A percentile compares a stretch with the other conserved stretches of the same genome.
phyloP scores from a whole-genome alignment of 2,113 vertebrate genomes.

The Pelusios castaneus region DNA sequence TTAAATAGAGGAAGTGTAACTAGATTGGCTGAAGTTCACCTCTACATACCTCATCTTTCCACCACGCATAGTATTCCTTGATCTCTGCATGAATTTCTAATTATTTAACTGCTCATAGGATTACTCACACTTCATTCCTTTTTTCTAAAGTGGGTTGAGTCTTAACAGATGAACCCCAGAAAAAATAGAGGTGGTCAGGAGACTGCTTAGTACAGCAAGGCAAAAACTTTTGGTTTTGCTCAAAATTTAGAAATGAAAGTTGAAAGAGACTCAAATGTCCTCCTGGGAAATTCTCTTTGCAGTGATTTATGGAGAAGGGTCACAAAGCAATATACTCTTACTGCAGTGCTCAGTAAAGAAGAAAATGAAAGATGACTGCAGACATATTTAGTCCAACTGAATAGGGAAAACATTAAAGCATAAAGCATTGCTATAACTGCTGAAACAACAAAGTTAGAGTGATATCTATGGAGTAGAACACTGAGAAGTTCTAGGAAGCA shows the following conservation, averaged over 20 bases:
- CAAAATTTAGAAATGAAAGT: not conserved
- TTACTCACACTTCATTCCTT: not conserved
- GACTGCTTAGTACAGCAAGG: not conserved
- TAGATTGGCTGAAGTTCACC: not conserved
- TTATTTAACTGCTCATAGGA: not conserved
- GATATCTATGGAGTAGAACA: not conserved
- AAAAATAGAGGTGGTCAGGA: not conserved
- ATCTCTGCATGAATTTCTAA: not conserved
- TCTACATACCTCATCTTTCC: not conserved
- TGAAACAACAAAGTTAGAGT: constrained; percentile 13
- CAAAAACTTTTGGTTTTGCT: not conserved
- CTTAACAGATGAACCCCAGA: not conserved
- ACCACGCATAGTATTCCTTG: not conserved
- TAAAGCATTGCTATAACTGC: not conserved
- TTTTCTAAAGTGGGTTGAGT: not conserved
- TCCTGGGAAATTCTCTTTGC: not conserved
- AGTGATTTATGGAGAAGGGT: not conserved
- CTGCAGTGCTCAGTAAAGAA: not conserved
- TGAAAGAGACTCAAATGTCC: not conserved
- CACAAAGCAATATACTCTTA: not conserved
- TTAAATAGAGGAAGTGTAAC: not conserved
- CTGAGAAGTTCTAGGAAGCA: not conserved
- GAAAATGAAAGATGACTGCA: not conserved
- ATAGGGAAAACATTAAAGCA: not conserved
- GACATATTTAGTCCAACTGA: not conserved